Base-by-base conservation (phyloP, 2,113 vertebrate genomes). In the Erinaceus europaeus region DNA sequence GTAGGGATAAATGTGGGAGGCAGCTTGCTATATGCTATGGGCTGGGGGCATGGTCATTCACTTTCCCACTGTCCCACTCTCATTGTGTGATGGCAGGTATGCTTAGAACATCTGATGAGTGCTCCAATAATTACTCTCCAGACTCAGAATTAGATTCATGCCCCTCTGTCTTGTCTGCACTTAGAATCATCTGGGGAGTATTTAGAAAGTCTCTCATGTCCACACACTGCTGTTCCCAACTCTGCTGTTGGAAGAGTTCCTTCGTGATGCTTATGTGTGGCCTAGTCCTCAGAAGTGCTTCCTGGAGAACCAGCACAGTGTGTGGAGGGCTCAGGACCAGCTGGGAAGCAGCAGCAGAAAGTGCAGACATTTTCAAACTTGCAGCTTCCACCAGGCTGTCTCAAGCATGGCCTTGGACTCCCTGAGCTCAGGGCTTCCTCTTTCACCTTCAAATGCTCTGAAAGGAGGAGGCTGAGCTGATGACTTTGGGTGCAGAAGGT, bases 141-240 rank as follows among this genome's bases (percentile, higher is more conserved):
- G 44, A 32, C 50, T 72, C 84, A 32, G 50, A 27, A 61, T n/a
- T 59, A 40, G 74, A 57, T 88, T 64, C n/a, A 64, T 81, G 74
- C 44, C 52, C 75, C 59, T 90, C 52, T 64, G 25, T 57, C 73
- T 73, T 80, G 57, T 84, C 65, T 32, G 61, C 74, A 84, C 53
- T 91, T 91, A 90, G 38, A 82, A 84, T 71, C 74, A 48, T 38
- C 77, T 55, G 68, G 73, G 80, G 77, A 89, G 36, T 25, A 80
- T 92, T 86, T 74, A 29, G 84, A 85, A 87, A 76, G 20, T 40
- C 23, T 42, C 42, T 62, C 32, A 82, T 32, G 52, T 65, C 50
- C 25, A 84, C 84, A 44, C 65, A 52, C 87, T 12, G 14, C 42
- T 65, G 14, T 53, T 57, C 76, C 21, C 40, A 57, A 50, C n/a